phyloP scores from a whole-genome alignment of 2,113 vertebrate species.

The Antechinus stuartii region DNA sequence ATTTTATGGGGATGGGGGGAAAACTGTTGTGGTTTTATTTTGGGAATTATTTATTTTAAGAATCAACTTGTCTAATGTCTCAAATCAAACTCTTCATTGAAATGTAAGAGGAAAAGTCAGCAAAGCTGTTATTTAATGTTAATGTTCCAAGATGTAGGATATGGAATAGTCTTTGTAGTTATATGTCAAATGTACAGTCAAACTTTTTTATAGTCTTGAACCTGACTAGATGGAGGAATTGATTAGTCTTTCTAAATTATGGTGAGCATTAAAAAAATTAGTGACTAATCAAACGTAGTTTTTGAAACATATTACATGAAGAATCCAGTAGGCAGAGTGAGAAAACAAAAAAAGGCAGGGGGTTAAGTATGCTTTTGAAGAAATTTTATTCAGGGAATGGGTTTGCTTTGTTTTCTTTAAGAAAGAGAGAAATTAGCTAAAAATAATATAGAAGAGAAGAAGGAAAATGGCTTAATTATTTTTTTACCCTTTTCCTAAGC shows the following conservation, averaged over 20 bases:
- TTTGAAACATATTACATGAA: conserved; percentile 25
- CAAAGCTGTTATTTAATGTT: conserved; percentile 77
- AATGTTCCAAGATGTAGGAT: conserved; percentile 49
- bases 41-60: conserved; percentile 71
- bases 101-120: conserved; percentile 58
- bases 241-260: conserved; percentile 62
- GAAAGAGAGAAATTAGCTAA: conserved; percentile 49
- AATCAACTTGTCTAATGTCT: conserved; percentile 43
- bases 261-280: conserved; percentile 57
- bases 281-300: conserved; percentile 39
- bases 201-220: conserved; percentile 69
- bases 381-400: neutral
- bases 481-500: conserved; percentile 70
- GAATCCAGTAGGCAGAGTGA: conserved; percentile 1
- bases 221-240: conserved; percentile 63
- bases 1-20: neutral
- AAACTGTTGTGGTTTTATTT: neutral
- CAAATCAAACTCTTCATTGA: conserved; percentile 56
- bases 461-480: conserved; percentile 67
- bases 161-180: conserved; percentile 71
- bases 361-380: neutral
- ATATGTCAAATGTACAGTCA: conserved; percentile 63
- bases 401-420: conserved; percentile 1
- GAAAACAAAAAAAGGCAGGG: conserved; percentile 11
- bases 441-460: conserved; percentile 48